These are phyloP conservation scores for Corythornis leucogaster DNA, from an alignment of 2,797 vertebrate genomes.

Conservation along the genomic window DNA sequence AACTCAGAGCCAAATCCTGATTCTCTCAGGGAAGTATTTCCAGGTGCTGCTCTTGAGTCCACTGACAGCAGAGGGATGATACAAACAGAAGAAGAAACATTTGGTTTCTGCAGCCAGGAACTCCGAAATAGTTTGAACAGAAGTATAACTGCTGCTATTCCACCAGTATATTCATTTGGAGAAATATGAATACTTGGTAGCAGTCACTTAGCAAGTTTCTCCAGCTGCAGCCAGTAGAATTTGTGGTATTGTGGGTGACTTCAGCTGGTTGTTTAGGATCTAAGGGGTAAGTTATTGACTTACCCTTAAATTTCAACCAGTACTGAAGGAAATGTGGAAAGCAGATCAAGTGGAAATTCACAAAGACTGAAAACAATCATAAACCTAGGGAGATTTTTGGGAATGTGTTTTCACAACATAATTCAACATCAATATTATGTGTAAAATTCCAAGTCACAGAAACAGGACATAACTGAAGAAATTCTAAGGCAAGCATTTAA, in stretches of 20 bases:
- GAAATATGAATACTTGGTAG: neutral
- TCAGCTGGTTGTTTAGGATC: neutral
- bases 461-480: neutral
- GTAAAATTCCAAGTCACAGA: neutral
- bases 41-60: slow-evolving; percentile 21
- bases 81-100: neutral
- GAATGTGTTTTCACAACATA: neutral
- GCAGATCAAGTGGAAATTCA: neutral
- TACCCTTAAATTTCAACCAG: neutral
- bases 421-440: neutral
- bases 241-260: neutral
- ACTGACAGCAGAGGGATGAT: neutral
- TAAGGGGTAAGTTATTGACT: neutral
- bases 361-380: neutral
- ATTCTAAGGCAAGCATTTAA: neutral
- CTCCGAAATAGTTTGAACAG: neutral
- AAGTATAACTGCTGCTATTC: neutral
- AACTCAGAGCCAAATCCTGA: slow-evolving; percentile 35
- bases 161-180: neutral
- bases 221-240: neutral
- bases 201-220: neutral
- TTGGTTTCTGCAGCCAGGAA: neutral
- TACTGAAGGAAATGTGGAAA: neutral
- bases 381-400: neutral
- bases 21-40: slow-evolving; percentile 52